Evolutionary conservation across 1,140 invertebrate species (phyloP).

Genomic region (Brachionus asplanchnoidis): DNA sequence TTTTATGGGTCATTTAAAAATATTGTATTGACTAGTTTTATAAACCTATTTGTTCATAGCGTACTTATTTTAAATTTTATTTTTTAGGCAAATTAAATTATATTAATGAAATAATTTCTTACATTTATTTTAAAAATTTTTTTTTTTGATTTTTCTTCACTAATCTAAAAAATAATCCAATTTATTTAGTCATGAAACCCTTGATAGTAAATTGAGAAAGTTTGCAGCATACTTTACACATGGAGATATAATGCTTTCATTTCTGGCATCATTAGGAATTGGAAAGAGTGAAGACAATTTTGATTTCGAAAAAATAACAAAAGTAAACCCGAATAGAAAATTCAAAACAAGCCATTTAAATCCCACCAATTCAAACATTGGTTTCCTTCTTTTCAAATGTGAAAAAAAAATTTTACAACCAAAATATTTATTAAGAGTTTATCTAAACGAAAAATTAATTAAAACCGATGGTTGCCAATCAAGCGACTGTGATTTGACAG

Average conservation of each 20-base stretch:
- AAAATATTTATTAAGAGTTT: slow-evolving; percentile 7
- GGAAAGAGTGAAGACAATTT: neutral
- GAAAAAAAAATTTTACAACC: neutral
- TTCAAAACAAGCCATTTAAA: neutral
- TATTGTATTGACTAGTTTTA: too few relatives aligned
- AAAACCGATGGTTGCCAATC: slow-evolving; percentile 17
- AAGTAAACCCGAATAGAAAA: neutral
- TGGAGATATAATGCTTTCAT: neutral
- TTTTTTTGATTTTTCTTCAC: too few relatives aligned
- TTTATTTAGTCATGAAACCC: neutral
- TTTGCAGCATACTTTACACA: neutral
- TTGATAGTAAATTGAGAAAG: neutral
- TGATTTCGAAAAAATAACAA: neutral
- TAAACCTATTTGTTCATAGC: too few relatives aligned
- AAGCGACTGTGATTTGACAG: neutral
- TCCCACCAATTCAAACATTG: slow-evolving; percentile 33
- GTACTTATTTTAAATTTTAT: too few relatives aligned
- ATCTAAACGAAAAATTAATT: slow-evolving; percentile 11
- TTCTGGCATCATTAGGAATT: slow-evolving; percentile 23
- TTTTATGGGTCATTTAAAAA: too few relatives aligned
- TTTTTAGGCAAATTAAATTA: too few relatives aligned
- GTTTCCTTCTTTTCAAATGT: slow-evolving; percentile 18
- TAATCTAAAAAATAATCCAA: too few relatives aligned
- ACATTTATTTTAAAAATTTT: too few relatives aligned
- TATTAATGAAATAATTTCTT: too few relatives aligned